Percentiles rank a stretch among this genome's conserved stretches.
These are phyloP conservation scores for Montipora capitata DNA, from an alignment of 92 coral and sea anemone genomes.

Conservation along the genomic window DNA sequence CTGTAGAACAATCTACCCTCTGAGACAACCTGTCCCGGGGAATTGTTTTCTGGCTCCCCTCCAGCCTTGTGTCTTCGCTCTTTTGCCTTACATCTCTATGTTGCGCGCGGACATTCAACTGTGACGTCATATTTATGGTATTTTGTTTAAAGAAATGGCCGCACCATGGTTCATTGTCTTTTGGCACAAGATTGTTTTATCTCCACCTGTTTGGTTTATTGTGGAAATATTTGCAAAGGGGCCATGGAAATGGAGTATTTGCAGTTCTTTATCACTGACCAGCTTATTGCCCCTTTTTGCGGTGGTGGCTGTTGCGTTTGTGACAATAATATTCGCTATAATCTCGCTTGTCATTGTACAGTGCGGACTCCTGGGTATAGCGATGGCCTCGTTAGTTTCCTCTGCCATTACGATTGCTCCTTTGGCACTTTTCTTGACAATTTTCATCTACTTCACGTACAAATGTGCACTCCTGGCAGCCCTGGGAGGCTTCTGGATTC, in stretches of 20 bases:
- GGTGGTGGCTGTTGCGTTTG: background rate
- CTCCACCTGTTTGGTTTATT: conserved; percentile 24
- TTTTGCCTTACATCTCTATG: too few species aligned
- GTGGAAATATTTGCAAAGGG: conserved; percentile 23
- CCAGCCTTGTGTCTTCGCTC: too few species aligned
- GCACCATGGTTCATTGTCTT: conserved; percentile 19
- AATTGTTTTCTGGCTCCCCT: too few species aligned
- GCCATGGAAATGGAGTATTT: conserved; percentile 46
- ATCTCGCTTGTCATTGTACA: conserved; percentile 4
- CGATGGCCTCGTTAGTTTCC: conserved; percentile 6
- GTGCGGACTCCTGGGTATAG: conserved; percentile 17
- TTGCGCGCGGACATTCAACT: conserved; percentile 2
- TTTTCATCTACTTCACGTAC: conserved; percentile 5
- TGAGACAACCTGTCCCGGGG: too few species aligned
- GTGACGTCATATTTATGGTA: conserved; percentile 15
- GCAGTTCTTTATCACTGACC: conserved; percentile 17
- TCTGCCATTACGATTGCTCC: conserved; percentile 4
- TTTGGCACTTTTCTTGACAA: conserved; percentile 12
- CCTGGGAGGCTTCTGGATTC: background rate
- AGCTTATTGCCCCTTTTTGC: conserved; percentile 20
- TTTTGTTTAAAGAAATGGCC: conserved; percentile 6
- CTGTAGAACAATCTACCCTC: too few species aligned
- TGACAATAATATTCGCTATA: background rate
- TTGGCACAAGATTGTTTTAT: conserved; percentile 42
- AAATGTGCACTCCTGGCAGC: background rate